Base-by-base conservation (phyloP, 2,888 invertebrate species). In the Aleiodes leptofemur region DNA sequence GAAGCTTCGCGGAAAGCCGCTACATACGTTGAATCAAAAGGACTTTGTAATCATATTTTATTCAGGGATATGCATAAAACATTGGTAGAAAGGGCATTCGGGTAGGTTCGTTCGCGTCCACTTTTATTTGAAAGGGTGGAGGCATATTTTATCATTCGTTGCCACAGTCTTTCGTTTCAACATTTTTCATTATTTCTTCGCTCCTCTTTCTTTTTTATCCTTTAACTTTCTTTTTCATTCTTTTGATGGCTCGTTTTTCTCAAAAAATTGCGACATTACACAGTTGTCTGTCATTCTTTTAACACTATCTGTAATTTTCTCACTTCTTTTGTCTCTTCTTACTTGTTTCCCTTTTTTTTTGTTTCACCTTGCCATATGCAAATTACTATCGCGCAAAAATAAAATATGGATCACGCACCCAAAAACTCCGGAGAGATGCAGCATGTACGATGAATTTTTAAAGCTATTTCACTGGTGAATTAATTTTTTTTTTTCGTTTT, bases 51-150 rank as follows among this genome's bases (percentile, higher is more conserved):
- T 84, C 82, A 84, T 83, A 84, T 85, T 84, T 84, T 84, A 84
- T 85, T 85, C 84, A 85, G 81, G 76, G 82, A 81, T 84, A 85
- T 84, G 83, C 84, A 85, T 85, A 84, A 84, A 85, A 84, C 84
- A 83, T 84, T 77, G 79, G 77, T 80, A 73, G 78, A 51, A 29
- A 51, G 76, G 73, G 77, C 72, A 74, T 80, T 79, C 78, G 76
- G 78, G 77, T 82, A 76, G 81, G 77, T 77, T 71, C 56, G 78
- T 23, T 23, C 23, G 34, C 79, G 82, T 81, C 78, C 81, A 80
- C 73, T 81, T 83, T 82, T 81, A 80, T 82, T 82, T 79, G 77
- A 81, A 81, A 79, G 78, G 72, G 73, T 69, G 72, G 79, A 70
- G 77, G 77, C 77, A 81, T 80, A 82, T 79, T 76, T 76, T 76